These are phyloP conservation scores for Philopedon plagiatum DNA, from an alignment of 2,888 invertebrate genomes.

Conservation along the genomic window DNA sequence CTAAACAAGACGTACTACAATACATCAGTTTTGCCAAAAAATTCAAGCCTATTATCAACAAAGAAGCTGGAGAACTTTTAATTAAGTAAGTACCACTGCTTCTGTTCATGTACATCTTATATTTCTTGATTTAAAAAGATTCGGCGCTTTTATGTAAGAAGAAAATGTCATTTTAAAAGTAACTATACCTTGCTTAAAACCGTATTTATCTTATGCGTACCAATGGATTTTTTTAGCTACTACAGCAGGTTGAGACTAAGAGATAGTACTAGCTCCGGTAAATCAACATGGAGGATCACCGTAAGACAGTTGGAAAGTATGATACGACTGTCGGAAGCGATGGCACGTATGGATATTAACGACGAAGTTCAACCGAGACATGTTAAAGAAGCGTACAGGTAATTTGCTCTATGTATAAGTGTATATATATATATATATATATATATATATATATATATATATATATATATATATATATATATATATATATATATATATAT, in stretches of 20 bases:
- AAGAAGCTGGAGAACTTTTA: slow-evolving; percentile 87
- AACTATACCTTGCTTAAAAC: too few relatives aligned
- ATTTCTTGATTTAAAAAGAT: too few relatives aligned
- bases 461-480: too few relatives aligned
- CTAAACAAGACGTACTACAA: slow-evolving; percentile 90
- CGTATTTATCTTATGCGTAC: too few relatives aligned
- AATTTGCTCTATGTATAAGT: too few relatives aligned
- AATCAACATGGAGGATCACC: slow-evolving; percentile 95
- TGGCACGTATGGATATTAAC: slow-evolving; percentile 96
- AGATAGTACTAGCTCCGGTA: slow-evolving; percentile 76
- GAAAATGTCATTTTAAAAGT: too few relatives aligned
- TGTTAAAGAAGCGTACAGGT: slow-evolving; percentile 88
- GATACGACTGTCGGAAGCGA: slow-evolving; percentile 95
- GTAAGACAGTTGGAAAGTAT: slow-evolving; percentile 96
- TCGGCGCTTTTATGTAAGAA: too few relatives aligned
- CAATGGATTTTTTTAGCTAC: slow-evolving; percentile 70
- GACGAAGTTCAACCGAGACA: slow-evolving; percentile 87
- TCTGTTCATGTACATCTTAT: too few relatives aligned
- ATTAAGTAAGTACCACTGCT: slow-evolving; percentile 69
- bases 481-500: too few relatives aligned
- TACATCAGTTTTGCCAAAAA: slow-evolving; percentile 98
- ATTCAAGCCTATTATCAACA: slow-evolving; percentile 90
- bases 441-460: too few relatives aligned
- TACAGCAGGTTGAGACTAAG: slow-evolving; percentile 90
- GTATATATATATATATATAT: too few relatives aligned